Base-by-base conservation (phyloP, 2,888 invertebrate species). In the Drosophila macrothrix region DNA sequence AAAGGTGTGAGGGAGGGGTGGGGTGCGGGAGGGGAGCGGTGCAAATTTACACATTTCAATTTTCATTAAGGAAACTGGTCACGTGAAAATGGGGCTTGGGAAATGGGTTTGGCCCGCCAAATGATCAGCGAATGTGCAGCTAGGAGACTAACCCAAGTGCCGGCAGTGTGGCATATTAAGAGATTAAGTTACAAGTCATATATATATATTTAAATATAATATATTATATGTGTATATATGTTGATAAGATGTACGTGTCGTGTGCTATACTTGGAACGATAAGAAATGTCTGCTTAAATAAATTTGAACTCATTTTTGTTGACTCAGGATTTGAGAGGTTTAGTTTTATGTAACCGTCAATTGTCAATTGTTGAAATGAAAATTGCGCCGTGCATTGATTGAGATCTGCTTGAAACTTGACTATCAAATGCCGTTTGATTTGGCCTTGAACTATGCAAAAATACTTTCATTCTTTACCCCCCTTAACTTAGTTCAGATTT, bases 341-440 rank as follows among this genome's bases (percentile, higher is more conserved):
- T 54, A 25, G 58, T 10, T 73, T 79, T 79, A 79, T 77, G 69
- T 79, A 79, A 79, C 52, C 69, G 77, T 35, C 77, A 81, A 73
- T 79, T 65, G 78, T 59, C 68, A 73, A 66, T 72, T 37, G 16
- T 46, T 25, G 46, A 16, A 25, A 14, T 16, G 14, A 58, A 52
- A 49, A 70, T 39, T 19, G 35, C 22, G 7, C 22, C 61, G 52
- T 28, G 12, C 37, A 25, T 39, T 55, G 28, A 56, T 39, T 39
- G 14, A 39, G 22, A 66, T 60, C 39, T 25, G 43, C 49, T 46
- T 43, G 39, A 25, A 63, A 49, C 39, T 60, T 43, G 50, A 14
- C 63, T 49, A 22, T 37, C 49, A 31, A 28, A 49, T 58, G 16
- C 14, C 39, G 29, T 67, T 49, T 16, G 56, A 56, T 52, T 56